phyloP scores from a whole-genome alignment of 2,797 vertebrate species.

The Poecilia wingei region DNA sequence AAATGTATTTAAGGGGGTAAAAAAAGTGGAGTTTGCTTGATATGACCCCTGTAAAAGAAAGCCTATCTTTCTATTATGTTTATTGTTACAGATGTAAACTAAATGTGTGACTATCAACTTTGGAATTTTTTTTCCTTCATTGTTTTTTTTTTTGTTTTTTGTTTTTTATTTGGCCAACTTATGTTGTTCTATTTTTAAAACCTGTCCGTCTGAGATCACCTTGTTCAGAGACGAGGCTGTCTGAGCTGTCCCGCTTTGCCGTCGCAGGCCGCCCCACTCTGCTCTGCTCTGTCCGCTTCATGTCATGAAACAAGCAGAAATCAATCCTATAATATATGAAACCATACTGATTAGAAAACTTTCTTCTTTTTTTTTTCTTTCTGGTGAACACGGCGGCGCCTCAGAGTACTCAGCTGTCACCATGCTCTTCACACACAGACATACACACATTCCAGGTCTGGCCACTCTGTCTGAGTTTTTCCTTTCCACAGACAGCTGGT shows the following conservation, averaged over 20 bases:
- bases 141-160: background rate
- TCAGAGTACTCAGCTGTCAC: slow-evolving; percentile 50
- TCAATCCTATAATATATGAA: background rate
- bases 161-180: background rate
- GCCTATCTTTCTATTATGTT: background rate
- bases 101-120: background rate
- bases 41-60: too few species aligned
- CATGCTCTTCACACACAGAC: slow-evolving; percentile 26
- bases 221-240: background rate
- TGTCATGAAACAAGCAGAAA: background rate
- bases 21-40: too few species aligned
- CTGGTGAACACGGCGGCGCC: slow-evolving; percentile 41
- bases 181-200: background rate
- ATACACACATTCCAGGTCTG: slow-evolving; percentile 63
- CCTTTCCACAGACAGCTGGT: slow-evolving; percentile 70
- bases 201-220: background rate
- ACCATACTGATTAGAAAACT: slow-evolving; percentile 9
- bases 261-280: background rate
- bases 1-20: too few species aligned
- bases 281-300: background rate
- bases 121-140: background rate
- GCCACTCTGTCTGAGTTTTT: slow-evolving; percentile 57
- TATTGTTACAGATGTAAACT: background rate
- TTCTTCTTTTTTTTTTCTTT: slow-evolving; percentile 16
- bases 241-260: background rate